A percentile compares a stretch with the other conserved stretches of the same genome.
These are phyloP conservation scores for Chaunax sp. DNA, from an alignment of 2,797 vertebrate genomes.

Conservation along the genomic window DNA sequence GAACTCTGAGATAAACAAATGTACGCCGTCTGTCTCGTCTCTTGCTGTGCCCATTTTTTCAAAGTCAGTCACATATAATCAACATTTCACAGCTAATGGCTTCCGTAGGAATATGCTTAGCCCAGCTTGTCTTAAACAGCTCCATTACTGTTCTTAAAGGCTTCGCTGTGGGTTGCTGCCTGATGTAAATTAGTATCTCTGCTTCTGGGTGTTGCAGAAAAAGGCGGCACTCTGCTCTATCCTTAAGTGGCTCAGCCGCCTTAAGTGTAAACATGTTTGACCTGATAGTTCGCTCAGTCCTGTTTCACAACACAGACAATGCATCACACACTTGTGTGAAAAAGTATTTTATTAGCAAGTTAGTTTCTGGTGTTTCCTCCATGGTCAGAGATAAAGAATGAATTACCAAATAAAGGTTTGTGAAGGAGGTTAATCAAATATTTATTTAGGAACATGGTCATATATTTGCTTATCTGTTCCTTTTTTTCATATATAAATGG, in stretches of 20 bases:
- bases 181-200: conserved; percentile 46
- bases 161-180: conserved; percentile 29
- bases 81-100: neutral
- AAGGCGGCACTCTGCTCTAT: conserved; percentile 7
- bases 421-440: too few relatives aligned
- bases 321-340: too few relatives aligned
- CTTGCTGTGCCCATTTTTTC: neutral
- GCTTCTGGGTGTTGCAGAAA: conserved; percentile 34
- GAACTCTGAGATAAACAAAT: too few relatives aligned
- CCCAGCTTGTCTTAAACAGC: conserved; percentile 37
- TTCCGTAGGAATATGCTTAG: conserved; percentile 1
- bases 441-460: too few relatives aligned
- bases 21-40: too few relatives aligned
- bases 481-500: too few relatives aligned
- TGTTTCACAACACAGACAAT: neutral
- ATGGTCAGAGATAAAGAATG: too few relatives aligned
- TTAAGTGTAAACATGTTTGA: conserved; percentile 20
- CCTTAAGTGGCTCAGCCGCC: conserved; percentile 22
- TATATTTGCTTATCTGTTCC: too few relatives aligned
- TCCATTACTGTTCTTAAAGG: conserved; percentile 42
- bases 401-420: too few relatives aligned
- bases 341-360: too few relatives aligned
- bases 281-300: conserved; percentile 1
- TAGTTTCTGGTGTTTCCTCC: too few relatives aligned
- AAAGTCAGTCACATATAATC: neutral